Evolutionary conservation across 2,888 invertebrate genomes (phyloP).

Genomic region (Thecophora atra): DNA sequence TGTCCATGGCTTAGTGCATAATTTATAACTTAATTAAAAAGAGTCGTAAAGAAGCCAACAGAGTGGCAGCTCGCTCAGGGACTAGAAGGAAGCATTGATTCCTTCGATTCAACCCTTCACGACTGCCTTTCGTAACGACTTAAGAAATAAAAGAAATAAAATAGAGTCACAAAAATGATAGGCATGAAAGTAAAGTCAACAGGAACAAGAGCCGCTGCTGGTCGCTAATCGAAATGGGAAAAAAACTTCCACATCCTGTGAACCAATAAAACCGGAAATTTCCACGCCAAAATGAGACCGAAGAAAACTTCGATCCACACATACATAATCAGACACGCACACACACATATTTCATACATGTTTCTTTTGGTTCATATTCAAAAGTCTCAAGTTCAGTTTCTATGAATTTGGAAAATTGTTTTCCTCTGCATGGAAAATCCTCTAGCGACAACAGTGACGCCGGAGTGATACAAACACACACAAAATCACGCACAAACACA

Average conservation of each 20-base stretch:
- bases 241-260: slow-evolving; percentile 20
- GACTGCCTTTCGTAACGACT: background rate
- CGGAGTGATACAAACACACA: background rate
- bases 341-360: background rate
- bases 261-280: slow-evolving; percentile 24
- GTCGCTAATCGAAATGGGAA: background rate
- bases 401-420: background rate
- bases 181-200: slow-evolving; percentile 3
- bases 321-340: background rate
- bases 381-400: background rate
- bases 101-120: background rate
- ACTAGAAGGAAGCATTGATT: background rate
- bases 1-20: too few relatives aligned
- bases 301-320: background rate
- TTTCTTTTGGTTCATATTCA: background rate
- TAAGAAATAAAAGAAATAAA: background rate
- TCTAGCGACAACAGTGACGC: background rate
- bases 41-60: background rate
- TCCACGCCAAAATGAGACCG: slow-evolving; percentile 27
- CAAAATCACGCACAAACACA: background rate
- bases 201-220: background rate
- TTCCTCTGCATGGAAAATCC: background rate
- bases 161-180: background rate
- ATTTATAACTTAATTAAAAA: too few relatives aligned
- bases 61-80: background rate